Base-by-base conservation (phyloP, 1,140 invertebrate species). In the Apis florea region DNA sequence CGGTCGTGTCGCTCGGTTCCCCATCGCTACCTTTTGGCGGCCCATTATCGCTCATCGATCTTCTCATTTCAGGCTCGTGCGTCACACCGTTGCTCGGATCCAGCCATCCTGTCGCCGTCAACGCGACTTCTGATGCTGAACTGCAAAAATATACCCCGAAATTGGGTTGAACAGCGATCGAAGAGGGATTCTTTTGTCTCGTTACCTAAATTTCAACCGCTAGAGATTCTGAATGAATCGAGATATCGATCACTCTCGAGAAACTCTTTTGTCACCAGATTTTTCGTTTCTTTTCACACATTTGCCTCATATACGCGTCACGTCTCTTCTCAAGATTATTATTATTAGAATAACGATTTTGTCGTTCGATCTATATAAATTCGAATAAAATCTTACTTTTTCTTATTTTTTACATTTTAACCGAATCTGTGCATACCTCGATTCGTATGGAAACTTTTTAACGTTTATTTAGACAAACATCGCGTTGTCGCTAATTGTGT, bases 1-100 rank as follows among this genome's bases (percentile, higher is more conserved):
- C 95, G 5, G 95, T 95, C 12, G 94, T 95, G 89, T 94, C 95
- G 89, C 95, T 96, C 47, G 95, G 95, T 21, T 96, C 95, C 3
- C 95, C 96, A 54, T 96, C 96, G 81, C 94, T 95, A 51, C 94
- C 94, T 9, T 92, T 89, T 9, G 93, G 93, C 1, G 93, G 93
- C 2, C 93, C 93, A 72, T 93, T 93, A 56, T 94, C 94, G 82
- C 94, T 94, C 10, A 92, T 94, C 72, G 91, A 94, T 83, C 91
- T 90, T 70, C 91, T 92, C 89, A 93, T 92, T 73, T 93, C 92
- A 10, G 92, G 74, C 24, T 93, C 92, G 74, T 88, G 89, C 12
- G 78, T 84, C n/a, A 90, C 92, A 89, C 67, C 90, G 76, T 90
- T 92, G 86, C 90, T 93, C 88, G 85, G 88, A 79, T 91, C 92